phyloP scores from a whole-genome alignment of 2,113 vertebrate species.

The Osmerus eperlanus region DNA sequence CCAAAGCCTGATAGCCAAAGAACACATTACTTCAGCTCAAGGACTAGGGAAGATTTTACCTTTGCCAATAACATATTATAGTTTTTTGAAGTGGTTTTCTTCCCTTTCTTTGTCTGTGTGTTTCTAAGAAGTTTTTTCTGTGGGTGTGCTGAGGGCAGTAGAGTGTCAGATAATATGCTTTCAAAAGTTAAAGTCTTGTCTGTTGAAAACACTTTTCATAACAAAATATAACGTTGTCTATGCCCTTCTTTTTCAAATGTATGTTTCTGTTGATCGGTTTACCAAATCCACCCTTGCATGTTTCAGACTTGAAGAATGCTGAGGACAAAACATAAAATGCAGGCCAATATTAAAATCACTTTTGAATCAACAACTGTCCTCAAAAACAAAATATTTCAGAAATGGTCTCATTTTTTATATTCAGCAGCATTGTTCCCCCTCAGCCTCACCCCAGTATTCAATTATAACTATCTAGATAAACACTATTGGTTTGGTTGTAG shows the following conservation, averaged over 20 bases:
- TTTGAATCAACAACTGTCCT: not conserved
- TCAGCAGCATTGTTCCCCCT: not conserved
- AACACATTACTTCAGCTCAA: slow-evolving; percentile 82
- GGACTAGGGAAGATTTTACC: slow-evolving; percentile 63
- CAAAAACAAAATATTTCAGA: no score
- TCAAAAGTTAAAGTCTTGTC: slow-evolving; percentile 5
- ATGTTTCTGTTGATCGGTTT: not conserved
- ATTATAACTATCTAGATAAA: not conserved
- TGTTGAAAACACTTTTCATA: slow-evolving; percentile 11
- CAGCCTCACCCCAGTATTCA: not conserved
- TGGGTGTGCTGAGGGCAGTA: slow-evolving; percentile 27
- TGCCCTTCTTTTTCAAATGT: slow-evolving; percentile 1
- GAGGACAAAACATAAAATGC: slow-evolving; percentile 6
- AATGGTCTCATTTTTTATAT: not conserved
- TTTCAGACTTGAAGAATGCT: slow-evolving; percentile 20
- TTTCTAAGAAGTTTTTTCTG: slow-evolving; percentile 45
- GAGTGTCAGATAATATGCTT: slow-evolving; percentile 41
- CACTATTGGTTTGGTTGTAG: not conserved
- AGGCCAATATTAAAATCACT: slow-evolving; percentile 8
- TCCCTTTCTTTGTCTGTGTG: slow-evolving; percentile 29
- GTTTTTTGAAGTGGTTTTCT: slow-evolving; percentile 40
- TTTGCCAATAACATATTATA: slow-evolving; percentile 20
- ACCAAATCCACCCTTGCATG: slow-evolving; percentile 33
- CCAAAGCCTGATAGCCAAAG: slow-evolving; percentile 97
- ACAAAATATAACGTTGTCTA: slow-evolving; percentile 16